Evolutionary conservation across 2,113 vertebrate species (phyloP).

Genomic region (Ptyas mucosa): DNA sequence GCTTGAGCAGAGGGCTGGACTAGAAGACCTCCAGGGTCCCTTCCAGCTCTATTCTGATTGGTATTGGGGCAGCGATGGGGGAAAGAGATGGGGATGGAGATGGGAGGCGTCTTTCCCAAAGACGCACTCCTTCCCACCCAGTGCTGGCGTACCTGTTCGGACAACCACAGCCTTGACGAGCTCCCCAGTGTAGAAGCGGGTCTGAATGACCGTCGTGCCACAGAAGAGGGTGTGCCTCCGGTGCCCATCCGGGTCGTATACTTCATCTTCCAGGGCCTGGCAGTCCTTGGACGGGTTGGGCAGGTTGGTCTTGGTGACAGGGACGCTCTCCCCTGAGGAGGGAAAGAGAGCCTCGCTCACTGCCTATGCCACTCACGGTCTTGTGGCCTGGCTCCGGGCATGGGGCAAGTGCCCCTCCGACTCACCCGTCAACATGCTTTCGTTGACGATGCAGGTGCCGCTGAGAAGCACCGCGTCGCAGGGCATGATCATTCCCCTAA

Average conservation of each 20-base stretch:
- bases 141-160: constrained; percentile 79
- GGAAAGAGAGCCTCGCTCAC: neutral
- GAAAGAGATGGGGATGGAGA: neutral
- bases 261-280: constrained; percentile 64
- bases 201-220: constrained; percentile 93
- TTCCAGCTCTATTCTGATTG: too few species aligned
- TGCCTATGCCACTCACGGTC: accelerated
- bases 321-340: constrained; percentile 90
- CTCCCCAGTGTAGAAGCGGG: constrained; percentile 94
- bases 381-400: neutral
- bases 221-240: constrained; percentile 95
- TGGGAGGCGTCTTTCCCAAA: neutral
- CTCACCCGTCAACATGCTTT: constrained; percentile 98
- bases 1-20: neutral
- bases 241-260: constrained; percentile 84
- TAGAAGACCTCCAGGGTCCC: neutral
- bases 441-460: constrained; percentile 97
- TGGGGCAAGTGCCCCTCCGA: neutral
- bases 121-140: neutral
- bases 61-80: neutral
- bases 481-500: constrained; percentile 94
- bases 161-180: constrained; percentile 93
- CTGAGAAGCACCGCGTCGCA: constrained; percentile 93
- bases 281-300: constrained; percentile 80
- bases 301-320: constrained; percentile 95